Percentiles rank a stretch among this genome's conserved stretches.
Conservation (phyloP, 2,888 invertebrate genomes). For the Autographa pulchrina region DNA sequence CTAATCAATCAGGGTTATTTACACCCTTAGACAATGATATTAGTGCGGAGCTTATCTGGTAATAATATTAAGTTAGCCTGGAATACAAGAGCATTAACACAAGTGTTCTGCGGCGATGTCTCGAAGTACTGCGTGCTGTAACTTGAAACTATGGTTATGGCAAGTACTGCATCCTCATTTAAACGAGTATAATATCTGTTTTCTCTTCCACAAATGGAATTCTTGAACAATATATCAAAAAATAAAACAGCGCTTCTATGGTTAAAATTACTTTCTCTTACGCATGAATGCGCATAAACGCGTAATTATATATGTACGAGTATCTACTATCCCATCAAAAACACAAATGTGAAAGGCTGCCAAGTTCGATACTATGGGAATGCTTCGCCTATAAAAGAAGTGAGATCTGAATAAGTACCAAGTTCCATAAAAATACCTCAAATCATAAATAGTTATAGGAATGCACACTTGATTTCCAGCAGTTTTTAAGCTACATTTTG, state of each 20-base stretch:
- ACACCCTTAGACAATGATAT: not conserved
- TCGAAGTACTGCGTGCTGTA: conserved; percentile 1
- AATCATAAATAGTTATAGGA: too few relatives aligned
- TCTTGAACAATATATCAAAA: conserved; percentile 1
- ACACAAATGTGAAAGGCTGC: too few relatives aligned
- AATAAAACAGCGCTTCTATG: not conserved
- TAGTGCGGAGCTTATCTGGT: not conserved
- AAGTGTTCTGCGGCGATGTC: not conserved
- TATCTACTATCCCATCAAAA: too few relatives aligned
- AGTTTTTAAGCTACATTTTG: too few relatives aligned
- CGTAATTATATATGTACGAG: too few relatives aligned
- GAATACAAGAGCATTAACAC: not conserved
- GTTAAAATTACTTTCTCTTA: not conserved
- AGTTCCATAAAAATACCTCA: too few relatives aligned
- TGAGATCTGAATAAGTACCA: too few relatives aligned
- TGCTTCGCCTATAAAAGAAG: too few relatives aligned
- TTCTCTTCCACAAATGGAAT: not conserved
- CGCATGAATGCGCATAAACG: too few relatives aligned
- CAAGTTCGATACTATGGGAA: too few relatives aligned
- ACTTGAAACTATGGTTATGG: conserved; percentile 4
- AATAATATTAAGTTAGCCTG: not conserved
- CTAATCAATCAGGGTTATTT: conserved; percentile 1
- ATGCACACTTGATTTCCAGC: too few relatives aligned
- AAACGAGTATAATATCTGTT: not conserved
- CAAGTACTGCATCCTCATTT: not conserved